Percentiles rank a stretch among this genome's conserved stretches.
phyloP scores from a whole-genome alignment of 2,113 vertebrate species.

The Cyanoderma ruficeps region DNA sequence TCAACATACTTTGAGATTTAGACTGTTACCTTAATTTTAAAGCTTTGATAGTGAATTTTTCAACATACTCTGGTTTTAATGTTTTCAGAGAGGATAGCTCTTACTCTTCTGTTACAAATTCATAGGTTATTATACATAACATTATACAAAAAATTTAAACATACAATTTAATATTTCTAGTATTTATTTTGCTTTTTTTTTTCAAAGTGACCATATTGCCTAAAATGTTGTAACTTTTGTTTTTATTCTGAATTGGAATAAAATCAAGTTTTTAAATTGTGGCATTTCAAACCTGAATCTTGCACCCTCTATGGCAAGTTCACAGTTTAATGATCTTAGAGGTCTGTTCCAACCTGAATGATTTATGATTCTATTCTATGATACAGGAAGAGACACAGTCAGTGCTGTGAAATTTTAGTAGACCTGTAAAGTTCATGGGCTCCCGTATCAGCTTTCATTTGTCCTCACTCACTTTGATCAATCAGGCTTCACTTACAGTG shows the following conservation, averaged over 20 bases:
- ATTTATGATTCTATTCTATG: not conserved
- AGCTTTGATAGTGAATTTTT: not conserved
- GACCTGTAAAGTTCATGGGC: not conserved
- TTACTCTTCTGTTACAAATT: not conserved
- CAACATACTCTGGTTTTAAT: not conserved
- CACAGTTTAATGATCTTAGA: not conserved
- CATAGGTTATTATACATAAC: not conserved
- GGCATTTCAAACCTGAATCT: not conserved
- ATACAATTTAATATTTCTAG: not conserved
- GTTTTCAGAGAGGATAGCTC: not conserved
- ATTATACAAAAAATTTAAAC: not conserved
- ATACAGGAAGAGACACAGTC: not conserved
- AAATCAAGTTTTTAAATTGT: not conserved
- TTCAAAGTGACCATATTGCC: not conserved
- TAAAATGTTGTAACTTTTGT: not conserved
- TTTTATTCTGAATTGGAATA: not conserved
- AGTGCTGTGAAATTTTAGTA: not conserved
- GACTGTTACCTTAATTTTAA: not conserved
- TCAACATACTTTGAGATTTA: not conserved
- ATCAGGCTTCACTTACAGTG: not conserved
- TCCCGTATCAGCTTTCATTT: not conserved
- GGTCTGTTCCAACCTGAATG: not conserved
- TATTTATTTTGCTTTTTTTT: not conserved
- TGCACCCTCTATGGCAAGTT: not conserved
- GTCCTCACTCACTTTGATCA: not conserved